Percentiles rank a stretch among this genome's conserved stretches.
Conservation (phyloP, 1,140 invertebrate genomes). For the Drosophila yakuba region DNA sequence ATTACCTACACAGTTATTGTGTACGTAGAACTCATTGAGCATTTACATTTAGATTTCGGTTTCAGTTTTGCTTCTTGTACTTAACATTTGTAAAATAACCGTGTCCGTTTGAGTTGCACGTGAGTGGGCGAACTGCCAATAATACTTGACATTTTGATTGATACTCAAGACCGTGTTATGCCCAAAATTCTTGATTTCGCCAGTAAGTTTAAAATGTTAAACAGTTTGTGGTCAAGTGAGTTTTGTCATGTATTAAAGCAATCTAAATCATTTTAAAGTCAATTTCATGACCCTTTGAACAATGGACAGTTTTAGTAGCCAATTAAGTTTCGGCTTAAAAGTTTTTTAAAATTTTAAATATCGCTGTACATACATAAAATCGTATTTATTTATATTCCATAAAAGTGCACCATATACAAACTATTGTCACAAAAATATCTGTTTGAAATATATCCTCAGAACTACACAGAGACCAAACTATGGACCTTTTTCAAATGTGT, state of each 20-base stretch:
- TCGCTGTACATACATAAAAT: conserved; percentile 34
- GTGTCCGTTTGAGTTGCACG: neutral
- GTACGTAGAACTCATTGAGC: conserved; percentile 45
- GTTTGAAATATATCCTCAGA: neutral
- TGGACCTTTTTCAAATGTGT: conserved; percentile 30
- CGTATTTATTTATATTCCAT: neutral
- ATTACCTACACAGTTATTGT: conserved; percentile 35
- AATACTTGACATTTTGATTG: conserved; percentile 14
- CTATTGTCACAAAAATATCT: conserved; percentile 7
- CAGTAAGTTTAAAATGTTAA: conserved; percentile 3
- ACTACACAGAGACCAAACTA: conserved; percentile 34
- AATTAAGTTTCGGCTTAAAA: neutral
- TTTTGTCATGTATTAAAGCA: neutral
- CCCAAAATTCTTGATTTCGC: neutral
- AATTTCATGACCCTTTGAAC: conserved; percentile 3
- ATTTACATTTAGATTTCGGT: conserved; percentile 34
- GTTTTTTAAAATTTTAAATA: conserved; percentile 3
- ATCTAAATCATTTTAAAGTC: neutral
- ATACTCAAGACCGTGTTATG: conserved; percentile 8
- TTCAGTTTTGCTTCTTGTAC: conserved; percentile 43
- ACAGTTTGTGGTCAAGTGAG: conserved; percentile 3
- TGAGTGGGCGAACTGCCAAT: conserved; percentile 8
- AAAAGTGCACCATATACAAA: conserved; percentile 10
- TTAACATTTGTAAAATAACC: conserved; percentile 36
- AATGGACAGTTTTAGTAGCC: too few relatives aligned